These are phyloP conservation scores for Pyrochroa serraticornis DNA, from an alignment of 2,888 invertebrate genomes.

Conservation along the genomic window DNA sequence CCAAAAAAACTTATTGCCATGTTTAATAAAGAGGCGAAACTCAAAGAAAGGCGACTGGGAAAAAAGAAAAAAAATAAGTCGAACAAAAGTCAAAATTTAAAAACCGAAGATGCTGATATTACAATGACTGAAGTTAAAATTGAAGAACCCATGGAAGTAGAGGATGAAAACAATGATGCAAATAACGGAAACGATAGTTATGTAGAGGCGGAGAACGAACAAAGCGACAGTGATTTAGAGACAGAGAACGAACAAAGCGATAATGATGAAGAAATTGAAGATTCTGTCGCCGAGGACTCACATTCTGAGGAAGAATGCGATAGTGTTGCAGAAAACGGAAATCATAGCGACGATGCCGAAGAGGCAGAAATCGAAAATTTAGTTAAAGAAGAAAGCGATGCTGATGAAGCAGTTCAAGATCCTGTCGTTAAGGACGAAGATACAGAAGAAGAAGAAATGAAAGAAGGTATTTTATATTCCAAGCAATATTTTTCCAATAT, in stretches of 20 bases:
- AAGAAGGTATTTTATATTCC: neutral
- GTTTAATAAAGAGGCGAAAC: constrained; percentile 30
- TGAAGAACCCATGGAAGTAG: too few species aligned
- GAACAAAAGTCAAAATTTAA: too few species aligned
- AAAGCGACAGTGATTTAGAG: constrained; percentile 41
- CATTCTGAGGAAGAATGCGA: neutral
- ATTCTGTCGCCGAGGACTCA: constrained; percentile 8
- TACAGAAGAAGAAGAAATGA: constrained; percentile 1
- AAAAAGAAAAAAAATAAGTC: constrained; percentile 16
- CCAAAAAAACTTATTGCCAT: constrained; percentile 37
- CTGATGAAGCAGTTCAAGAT: neutral
- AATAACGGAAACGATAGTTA: constrained; percentile 20
- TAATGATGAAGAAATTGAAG: constrained; percentile 11
- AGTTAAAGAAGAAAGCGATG: constrained; percentile 7
- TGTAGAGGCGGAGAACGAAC: constrained; percentile 22
- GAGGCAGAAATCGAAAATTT: constrained; percentile 22
- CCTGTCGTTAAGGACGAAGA: neutral
- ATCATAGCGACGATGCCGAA: constrained; percentile 38
- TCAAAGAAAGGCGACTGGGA: constrained; percentile 13
- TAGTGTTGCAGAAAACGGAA: constrained; percentile 34
- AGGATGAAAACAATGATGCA: too few species aligned
- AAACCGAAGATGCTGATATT: too few species aligned
- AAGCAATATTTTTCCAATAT: too few species aligned
- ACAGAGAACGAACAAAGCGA: constrained; percentile 15
- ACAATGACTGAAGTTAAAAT: too few species aligned